Evolutionary conservation across 2,888 invertebrate genomes (phyloP), one percentile per base, ranked within the genome.

Genomic region (Brachyopa scutellaris): DNA sequence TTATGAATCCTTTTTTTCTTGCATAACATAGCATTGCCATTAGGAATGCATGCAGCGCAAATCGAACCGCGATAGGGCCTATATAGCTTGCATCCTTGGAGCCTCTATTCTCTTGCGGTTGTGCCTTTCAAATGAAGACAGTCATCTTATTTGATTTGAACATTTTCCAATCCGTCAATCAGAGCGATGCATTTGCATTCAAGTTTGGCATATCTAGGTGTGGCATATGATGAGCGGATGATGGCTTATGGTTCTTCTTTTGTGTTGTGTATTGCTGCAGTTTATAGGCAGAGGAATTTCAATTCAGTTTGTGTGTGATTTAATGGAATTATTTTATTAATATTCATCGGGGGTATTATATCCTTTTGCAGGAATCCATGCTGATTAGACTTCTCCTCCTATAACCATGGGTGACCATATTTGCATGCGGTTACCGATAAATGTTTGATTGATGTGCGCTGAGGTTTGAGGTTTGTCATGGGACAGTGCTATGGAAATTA

Each of bases 321-420:
- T 76, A 69, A 70, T 80, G 64, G 69, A 76, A 80, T 70, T 59
- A 76, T 13, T n/a, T n/a, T 31, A 70, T 80, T 80, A 76, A 76
- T 70, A 80, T 80, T 76, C 80, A 80, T 70, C 29, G 45, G 21
- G 36, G 42, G 69, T 69, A 31, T 19, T 57, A 69, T 74, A n/a
- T n/a, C n/a, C 76, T 76, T 69, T 69, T 55, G 26, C 8, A 40
- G 61, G 29, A 67, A 69, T n/a, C 26, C 67, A 74, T 62, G 33
- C 33, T 70, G 64, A 76, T 70, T 69, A 76, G 51, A 23, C 49
- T 62, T 23, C 55, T 62, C 40, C 53, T 36, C 15, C 8, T 29
- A 13, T 53, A 26, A 42, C 8, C 36, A 57, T 29, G 29, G 67
- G 33, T 61, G 59, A 55, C 40, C 49, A 23, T 36, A 55, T 72